Percentiles rank a stretch among this genome's conserved stretches.
phyloP scores from a whole-genome alignment of 2,888 invertebrate species.

The Chloroclystis v-ata region DNA sequence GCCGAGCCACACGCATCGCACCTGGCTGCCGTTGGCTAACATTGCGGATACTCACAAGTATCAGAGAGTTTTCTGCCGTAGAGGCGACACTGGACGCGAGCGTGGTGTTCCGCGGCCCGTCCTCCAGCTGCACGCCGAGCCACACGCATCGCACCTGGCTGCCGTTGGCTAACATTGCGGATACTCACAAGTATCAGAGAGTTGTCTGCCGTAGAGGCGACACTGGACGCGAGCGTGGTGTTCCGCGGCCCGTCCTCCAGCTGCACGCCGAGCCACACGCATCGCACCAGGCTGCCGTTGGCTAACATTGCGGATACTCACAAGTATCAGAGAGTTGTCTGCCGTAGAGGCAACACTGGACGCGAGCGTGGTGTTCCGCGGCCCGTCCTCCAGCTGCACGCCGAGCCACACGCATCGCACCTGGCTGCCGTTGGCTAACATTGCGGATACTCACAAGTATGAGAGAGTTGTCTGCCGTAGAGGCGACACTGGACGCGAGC shows the following conservation, averaged over 20 bases:
- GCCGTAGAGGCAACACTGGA: conserved; percentile 70
- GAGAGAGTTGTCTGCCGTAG: conserved; percentile 72
- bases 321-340: conserved; percentile 71
- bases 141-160: conserved; percentile 80
- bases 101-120: conserved; percentile 54
- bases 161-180: conserved; percentile 70
- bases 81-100: conserved; percentile 69
- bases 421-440: conserved; percentile 67
- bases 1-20: conserved; percentile 81
- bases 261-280: conserved; percentile 79
- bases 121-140: conserved; percentile 72
- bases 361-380: conserved; percentile 59
- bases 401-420: conserved; percentile 82
- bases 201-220: conserved; percentile 70
- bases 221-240: conserved; percentile 66
- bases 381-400: conserved; percentile 55
- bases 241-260: conserved; percentile 54
- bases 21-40: conserved; percentile 66
- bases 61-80: conserved; percentile 69
- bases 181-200: too few species aligned
- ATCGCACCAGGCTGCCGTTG: conserved; percentile 74
- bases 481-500: conserved; percentile 67
- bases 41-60: conserved; percentile 42
- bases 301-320: conserved; percentile 73
- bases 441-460: conserved; percentile 75